These are phyloP conservation scores for Drosophila pseudoananassae DNA, from an alignment of 1,140 invertebrate species.

Conservation along the genomic window DNA sequence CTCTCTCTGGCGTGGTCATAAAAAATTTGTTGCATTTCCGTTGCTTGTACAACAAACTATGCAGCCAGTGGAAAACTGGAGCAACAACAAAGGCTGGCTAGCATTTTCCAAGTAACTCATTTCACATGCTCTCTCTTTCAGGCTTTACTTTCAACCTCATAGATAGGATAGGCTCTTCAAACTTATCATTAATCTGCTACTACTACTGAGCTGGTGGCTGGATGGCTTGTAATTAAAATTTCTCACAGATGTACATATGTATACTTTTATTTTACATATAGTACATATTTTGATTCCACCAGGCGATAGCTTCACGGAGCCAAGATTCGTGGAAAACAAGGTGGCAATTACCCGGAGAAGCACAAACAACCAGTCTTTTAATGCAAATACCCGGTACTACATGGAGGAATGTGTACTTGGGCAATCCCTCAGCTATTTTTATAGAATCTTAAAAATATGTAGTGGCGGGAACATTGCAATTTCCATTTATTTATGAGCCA, in stretches of 20 bases:
- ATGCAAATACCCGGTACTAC: constrained; percentile 53
- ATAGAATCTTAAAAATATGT: constrained; percentile 32
- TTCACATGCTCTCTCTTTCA: constrained; percentile 65
- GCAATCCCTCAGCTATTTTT: constrained; percentile 40
- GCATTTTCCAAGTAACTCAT: constrained; percentile 77
- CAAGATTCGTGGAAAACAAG: constrained; percentile 72
- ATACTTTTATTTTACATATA: constrained; percentile 70
- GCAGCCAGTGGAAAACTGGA: constrained; percentile 53
- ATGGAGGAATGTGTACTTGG: constrained; percentile 1
- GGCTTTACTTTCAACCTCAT: constrained; percentile 45
- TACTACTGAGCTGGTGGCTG: no score
- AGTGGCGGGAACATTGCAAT: constrained; percentile 36
- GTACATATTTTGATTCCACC: constrained; percentile 48
- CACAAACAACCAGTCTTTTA: constrained; percentile 16
- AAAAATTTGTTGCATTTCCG: constrained; percentile 80
- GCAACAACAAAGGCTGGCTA: constrained; percentile 62
- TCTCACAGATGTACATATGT: constrained; percentile 67
- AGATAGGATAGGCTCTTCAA: constrained; percentile 13
- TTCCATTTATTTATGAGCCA: constrained; percentile 70
- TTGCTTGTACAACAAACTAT: constrained; percentile 72
- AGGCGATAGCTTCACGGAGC: constrained; percentile 38
- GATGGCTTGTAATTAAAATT: constrained; percentile 72
- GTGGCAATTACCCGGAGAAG: constrained; percentile 61
- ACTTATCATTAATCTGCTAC: constrained; percentile 53
- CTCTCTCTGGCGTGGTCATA: constrained; percentile 41